These are phyloP conservation scores for Cepaea nemoralis DNA, from an alignment of 1,140 invertebrate species.

Conservation along the genomic window DNA sequence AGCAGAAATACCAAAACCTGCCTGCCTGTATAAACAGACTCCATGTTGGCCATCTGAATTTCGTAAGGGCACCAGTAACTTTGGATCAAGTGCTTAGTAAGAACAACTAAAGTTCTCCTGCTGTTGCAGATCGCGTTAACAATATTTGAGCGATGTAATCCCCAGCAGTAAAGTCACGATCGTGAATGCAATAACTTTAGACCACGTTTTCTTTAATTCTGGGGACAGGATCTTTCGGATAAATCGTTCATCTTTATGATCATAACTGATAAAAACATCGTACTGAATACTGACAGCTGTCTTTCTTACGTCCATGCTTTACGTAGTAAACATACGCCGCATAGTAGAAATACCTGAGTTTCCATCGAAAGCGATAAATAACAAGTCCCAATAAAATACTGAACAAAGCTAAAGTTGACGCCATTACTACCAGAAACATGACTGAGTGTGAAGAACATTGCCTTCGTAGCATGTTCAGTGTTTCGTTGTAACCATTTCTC, in stretches of 20 bases:
- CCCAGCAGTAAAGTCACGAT: constrained; percentile 60
- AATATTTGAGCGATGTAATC: constrained; percentile 76
- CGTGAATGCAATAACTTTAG: constrained; percentile 55
- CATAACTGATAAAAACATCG: constrained; percentile 59
- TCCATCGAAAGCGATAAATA: constrained; percentile 53
- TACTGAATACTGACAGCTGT: constrained; percentile 38
- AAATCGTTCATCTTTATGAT: constrained; percentile 45
- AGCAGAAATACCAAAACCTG: constrained; percentile 45
- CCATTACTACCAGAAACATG: constrained; percentile 34
- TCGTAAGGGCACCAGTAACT: constrained; percentile 81
- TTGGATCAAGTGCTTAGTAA: constrained; percentile 77
- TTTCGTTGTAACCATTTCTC: not conserved
- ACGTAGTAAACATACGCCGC: constrained; percentile 42
- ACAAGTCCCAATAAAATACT: constrained; percentile 34
- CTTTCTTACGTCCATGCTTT: not conserved
- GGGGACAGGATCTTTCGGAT: constrained; percentile 41
- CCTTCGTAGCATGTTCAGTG: not conserved
- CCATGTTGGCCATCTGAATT: constrained; percentile 59
- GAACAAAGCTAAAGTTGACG: constrained; percentile 23
- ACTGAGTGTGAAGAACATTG: not conserved
- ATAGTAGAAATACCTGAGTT: constrained; percentile 55
- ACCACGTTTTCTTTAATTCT: constrained; percentile 44
- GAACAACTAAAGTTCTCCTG: constrained; percentile 76
- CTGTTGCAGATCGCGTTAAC: constrained; percentile 76
- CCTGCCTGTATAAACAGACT: constrained; percentile 41